Base-by-base conservation (phyloP, 2,797 vertebrate species). In the Amblyraja radiata region DNA sequence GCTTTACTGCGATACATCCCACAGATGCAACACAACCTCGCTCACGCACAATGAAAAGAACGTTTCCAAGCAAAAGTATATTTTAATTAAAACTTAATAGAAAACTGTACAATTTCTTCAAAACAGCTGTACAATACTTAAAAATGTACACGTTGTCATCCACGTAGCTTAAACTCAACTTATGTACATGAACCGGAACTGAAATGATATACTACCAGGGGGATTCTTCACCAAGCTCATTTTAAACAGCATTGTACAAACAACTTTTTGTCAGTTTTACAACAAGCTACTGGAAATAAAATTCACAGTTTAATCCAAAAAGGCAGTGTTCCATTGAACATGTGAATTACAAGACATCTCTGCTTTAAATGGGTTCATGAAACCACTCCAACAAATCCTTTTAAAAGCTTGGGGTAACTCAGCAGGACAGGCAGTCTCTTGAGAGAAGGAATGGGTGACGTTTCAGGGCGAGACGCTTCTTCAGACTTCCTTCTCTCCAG, bases 101-200 rank as follows among this genome's bases (percentile, higher is more conserved):
- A 95, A 95, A 97, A 96, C 95, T 96, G 93, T 95, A 95, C 73
- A 94, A 95, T 73, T 93, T 95, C 95, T 93, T 96, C 95, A 95
- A 95, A 96, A 96, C 95, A 95, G 95, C 96, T 97, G 95, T 96
- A 97, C 96, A 96, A 95, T 86, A 93, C 94, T 95, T 96, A 96
- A 97, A 96, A 93, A 93, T 94, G 93, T 95, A 96, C 96, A 96
- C 46, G 90, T 74, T 91, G 6, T 21, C 32, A 73, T 91, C 54
- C 90, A 91, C 71, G 76, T 74, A 92, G 90, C 71, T 94, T 94
- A 94, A 95, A 95, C 94, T 95, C 94, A 95, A 95, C 93, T 23
- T 76, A 76, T 73, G 90, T 92, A 92, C 90, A 92, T 32, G 28
- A 76, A 92, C 36, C 8, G 46, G 61, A 74, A 71, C 28, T 74